A percentile compares a stretch with the other conserved stretches of the same genome.
Evolutionary conservation across 1,140 invertebrate species (phyloP).

Genomic region (Euwallacea similis): DNA sequence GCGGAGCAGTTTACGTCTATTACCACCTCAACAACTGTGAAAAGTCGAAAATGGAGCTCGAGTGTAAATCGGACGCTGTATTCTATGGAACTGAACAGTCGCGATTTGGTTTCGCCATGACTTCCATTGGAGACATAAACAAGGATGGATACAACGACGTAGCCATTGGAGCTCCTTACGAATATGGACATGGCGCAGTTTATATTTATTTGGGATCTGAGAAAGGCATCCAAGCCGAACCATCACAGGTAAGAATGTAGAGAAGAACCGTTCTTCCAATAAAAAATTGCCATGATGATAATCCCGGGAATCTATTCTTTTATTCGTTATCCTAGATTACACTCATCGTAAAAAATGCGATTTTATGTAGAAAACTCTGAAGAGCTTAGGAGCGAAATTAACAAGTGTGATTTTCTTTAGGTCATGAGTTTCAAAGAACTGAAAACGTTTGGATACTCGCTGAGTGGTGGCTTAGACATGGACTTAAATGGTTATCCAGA

Average conservation of each 20-base stretch:
- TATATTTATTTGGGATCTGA: slow-evolving; percentile 85
- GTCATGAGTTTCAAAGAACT: slow-evolving; percentile 52
- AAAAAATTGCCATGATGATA: slow-evolving; percentile 1
- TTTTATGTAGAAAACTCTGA: no score
- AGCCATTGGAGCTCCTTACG: slow-evolving; percentile 90
- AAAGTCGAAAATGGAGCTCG: slow-evolving; percentile 33
- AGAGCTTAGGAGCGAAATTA: background rate
- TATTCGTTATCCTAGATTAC: no score
- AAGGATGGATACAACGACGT: slow-evolving; percentile 88
- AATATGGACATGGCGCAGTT: slow-evolving; percentile 76
- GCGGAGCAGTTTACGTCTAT: slow-evolving; percentile 89
- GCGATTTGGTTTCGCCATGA: slow-evolving; percentile 83
- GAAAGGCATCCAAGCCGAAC: slow-evolving; percentile 71
- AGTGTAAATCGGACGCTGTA: slow-evolving; percentile 59
- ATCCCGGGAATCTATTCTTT: background rate
- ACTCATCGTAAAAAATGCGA: no score
- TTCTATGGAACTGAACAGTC: slow-evolving; percentile 74
- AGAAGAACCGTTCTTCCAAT: background rate
- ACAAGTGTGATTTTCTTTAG: slow-evolving; percentile 8
- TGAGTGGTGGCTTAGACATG: slow-evolving; percentile 87
- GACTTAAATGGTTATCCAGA: slow-evolving; percentile 92
- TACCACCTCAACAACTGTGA: slow-evolving; percentile 60
- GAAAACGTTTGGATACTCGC: slow-evolving; percentile 84
- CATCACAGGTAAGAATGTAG: slow-evolving; percentile 63
- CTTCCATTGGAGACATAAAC: slow-evolving; percentile 87